Evolutionary conservation across 2,113 vertebrate genomes (phyloP), one percentile per base, ranked within the genome.

Genomic region (Copsychus sechellarum): DNA sequence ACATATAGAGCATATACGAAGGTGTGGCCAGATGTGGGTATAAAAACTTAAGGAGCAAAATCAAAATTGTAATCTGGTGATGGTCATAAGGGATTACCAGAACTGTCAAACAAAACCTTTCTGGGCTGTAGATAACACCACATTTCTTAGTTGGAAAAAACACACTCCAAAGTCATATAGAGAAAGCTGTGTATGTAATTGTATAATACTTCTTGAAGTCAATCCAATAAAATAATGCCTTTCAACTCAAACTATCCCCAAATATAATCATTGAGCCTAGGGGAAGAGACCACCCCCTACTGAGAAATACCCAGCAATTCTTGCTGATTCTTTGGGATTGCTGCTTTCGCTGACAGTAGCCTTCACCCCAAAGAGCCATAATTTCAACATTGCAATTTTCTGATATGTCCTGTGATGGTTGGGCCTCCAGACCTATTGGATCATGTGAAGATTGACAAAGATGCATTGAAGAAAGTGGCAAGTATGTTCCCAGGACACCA

Each of bases 51-150:
- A 69, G 91, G 31, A 81, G 18, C 22, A 93, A 93, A 92, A 81
- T 93, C 40, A 86, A 78, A 95, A 57, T 15, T 53, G 33, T 71
- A 86, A 86, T 86, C 85, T 93, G 67, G 64, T 66, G 85, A 78
- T 82, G 58, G 71, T 93, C 90, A 74, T 40, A 82, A 73, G 34
- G 74, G 74, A 95, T 96, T 93, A 89, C 79, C 69, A 93, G 43
- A 88, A 45, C 80, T 93, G 93, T 93, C 85, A 95, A 96, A 90
- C 64, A 86, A 92, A 86, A 94, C 36, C 20, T 85, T 90, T 71
- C 57, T 71, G 43, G 26, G 18, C 69, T 90, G 48, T 58, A 96
- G 90, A 88, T 95, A 92, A 78, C 53, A 87, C 81, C 34, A 81
- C 5, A 1, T 80, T 86, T 92, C 60, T 61, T 23, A 88, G 72